Evolutionary conservation across 2,888 invertebrate genomes (phyloP).

Genomic region (Dilophus febrilis): DNA sequence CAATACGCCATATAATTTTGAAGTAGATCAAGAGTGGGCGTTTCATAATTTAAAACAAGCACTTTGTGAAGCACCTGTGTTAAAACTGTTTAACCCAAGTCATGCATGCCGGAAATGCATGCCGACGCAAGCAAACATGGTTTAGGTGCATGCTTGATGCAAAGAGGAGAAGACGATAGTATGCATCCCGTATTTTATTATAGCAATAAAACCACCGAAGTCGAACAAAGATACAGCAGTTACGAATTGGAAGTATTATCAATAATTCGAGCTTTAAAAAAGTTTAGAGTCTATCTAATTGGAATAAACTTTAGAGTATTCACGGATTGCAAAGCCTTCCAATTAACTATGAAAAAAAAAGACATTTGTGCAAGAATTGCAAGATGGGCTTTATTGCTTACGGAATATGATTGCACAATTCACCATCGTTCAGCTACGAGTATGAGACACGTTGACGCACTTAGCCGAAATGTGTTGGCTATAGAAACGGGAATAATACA

Average conservation of each 20-base stretch:
- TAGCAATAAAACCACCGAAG: slow-evolving; percentile 14
- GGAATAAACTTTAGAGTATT: slow-evolving; percentile 13
- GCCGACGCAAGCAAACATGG: too few relatives aligned
- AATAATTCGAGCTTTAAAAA: slow-evolving; percentile 15
- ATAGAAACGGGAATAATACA: too few relatives aligned
- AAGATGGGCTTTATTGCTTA: too few relatives aligned
- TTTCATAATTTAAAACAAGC: background rate
- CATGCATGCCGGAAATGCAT: slow-evolving; percentile 17
- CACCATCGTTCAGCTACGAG: slow-evolving; percentile 20
- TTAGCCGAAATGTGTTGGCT: slow-evolving; percentile 15
- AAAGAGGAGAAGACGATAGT: slow-evolving; percentile 9
- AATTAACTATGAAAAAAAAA: slow-evolving; percentile 15
- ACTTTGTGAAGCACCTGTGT: too few relatives aligned
- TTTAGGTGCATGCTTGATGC: slow-evolving; percentile 16
- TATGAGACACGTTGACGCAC: slow-evolving; percentile 19
- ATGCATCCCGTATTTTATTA: slow-evolving; percentile 16
- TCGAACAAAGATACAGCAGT: slow-evolving; percentile 16
- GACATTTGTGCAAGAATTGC: too few relatives aligned
- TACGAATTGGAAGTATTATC: slow-evolving; percentile 21
- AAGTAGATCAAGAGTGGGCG: background rate
- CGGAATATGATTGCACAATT: too few relatives aligned
- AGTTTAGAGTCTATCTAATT: slow-evolving; percentile 15
- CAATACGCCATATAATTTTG: background rate
- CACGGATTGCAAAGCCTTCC: slow-evolving; percentile 18
- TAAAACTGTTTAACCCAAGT: too few relatives aligned